Evolutionary conservation across 1,140 invertebrate species (phyloP).

Genomic region (Drosophila insularis): DNA sequence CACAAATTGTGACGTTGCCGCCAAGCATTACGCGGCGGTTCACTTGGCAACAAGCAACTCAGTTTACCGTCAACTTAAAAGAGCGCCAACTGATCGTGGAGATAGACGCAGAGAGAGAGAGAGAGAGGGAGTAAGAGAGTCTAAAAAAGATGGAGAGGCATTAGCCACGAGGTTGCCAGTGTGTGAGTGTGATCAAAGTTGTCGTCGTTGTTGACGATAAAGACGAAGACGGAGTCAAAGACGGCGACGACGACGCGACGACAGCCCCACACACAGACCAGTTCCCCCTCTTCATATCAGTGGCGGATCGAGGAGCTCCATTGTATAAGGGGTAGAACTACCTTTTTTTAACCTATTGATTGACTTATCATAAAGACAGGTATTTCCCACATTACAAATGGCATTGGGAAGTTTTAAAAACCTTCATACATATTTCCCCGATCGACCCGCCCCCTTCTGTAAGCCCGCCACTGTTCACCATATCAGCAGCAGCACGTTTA

Average conservation of each 20-base stretch:
- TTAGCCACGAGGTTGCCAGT: constrained; percentile 4
- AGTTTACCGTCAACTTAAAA: constrained; percentile 14
- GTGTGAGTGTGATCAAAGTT: constrained; percentile 33
- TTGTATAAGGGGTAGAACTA: not conserved
- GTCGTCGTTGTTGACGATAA: constrained; percentile 30
- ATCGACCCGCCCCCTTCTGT: not conserved
- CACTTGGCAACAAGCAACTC: constrained; percentile 47
- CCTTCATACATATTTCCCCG: no score
- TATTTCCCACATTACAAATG: not conserved
- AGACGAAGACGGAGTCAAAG: constrained; percentile 34
- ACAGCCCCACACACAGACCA: constrained; percentile 33
- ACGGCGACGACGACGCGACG: not conserved
- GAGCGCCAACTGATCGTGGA: not conserved
- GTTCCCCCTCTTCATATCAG: constrained; percentile 25
- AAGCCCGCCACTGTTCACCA: constrained; percentile 7
- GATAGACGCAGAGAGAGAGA: not conserved
- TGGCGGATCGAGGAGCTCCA: not conserved
- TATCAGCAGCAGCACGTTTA: constrained; percentile 67
- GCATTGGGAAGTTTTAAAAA: not conserved
- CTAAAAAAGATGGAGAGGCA: constrained; percentile 14
- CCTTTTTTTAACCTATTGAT: not conserved
- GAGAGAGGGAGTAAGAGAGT: constrained; percentile 6
- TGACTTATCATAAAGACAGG: no score
- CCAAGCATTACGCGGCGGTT: not conserved
- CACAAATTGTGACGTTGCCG: constrained; percentile 51